Base-by-base conservation (phyloP, 2,113 vertebrate species). In the Mionectes macconnelli region DNA sequence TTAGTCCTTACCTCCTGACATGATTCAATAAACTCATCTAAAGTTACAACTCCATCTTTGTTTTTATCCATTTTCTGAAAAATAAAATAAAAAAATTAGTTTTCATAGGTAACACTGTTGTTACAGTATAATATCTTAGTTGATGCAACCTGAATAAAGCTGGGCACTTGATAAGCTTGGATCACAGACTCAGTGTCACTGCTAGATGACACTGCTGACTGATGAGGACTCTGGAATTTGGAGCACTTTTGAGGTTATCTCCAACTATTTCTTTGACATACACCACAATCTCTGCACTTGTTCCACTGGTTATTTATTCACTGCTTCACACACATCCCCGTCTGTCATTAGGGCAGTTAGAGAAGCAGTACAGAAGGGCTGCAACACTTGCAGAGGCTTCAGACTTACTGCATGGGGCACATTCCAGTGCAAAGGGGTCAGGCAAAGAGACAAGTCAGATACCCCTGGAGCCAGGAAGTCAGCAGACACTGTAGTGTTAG, bases 51-150 rank as follows among this genome's bases (percentile, higher is more conserved):
- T 31, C 99, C 99, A 37, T 99, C 99, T 98, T 99, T 98, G 97
- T 99, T 99, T 98, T 99, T 99, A 97, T 99, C 99, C 99, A 99
- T 99, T 98, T 99, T 99, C 99, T 99, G 98, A 37, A 95, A 94
- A 96, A 95, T 49, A 57, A 94, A 79, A 86, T 50, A 87, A 93
- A 66, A 89, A 39, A 67, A 40, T 62, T 44, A 60, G 42, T 84
- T 90, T 77, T 50, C 24, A 78, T 10, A 50, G 15, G 10, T 64
- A 86, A 91, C 33, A 66, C 21, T 30, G 11, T 28, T 63, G 25
- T 83, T 47, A 27, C 4, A 63, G 12, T 39, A 31, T 1, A 77
- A 5, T 24, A 47, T 14, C 24, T 56, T 42, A 69, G 16, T 20
- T 67, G 55, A 70, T 42, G 22, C 24, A 70, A 55, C 5, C 64